phyloP scores from a whole-genome alignment of 1,140 invertebrate genomes.

The Drosophila parvula region DNA sequence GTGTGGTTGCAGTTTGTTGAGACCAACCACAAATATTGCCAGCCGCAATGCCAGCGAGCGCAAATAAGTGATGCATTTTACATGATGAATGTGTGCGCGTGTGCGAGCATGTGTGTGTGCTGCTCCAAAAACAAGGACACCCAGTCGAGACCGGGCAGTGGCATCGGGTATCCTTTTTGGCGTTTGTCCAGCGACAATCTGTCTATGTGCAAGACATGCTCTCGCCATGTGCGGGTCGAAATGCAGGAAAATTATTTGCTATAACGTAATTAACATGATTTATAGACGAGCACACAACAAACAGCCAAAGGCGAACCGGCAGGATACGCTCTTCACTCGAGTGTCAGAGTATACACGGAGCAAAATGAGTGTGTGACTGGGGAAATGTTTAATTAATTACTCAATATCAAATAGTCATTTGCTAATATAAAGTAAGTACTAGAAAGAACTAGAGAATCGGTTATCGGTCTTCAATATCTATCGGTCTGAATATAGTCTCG shows the following conservation, averaged over 20 bases:
- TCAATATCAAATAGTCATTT: too few species aligned
- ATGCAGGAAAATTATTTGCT: slow-evolving; percentile 79
- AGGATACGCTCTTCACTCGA: slow-evolving; percentile 25
- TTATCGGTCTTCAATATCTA: too few species aligned
- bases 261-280: slow-evolving; percentile 83
- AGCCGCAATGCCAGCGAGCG: slow-evolving; percentile 53
- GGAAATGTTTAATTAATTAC: too few species aligned
- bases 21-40: slow-evolving; percentile 62
- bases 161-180: slow-evolving; percentile 14
- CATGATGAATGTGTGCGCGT: slow-evolving; percentile 31
- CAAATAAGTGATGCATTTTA: slow-evolving; percentile 76
- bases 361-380: neutral
- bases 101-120: slow-evolving; percentile 10
- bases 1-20: slow-evolving; percentile 10
- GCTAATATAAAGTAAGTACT: too few species aligned
- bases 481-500: too few species aligned
- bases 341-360: neutral
- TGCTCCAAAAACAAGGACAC: slow-evolving; percentile 12
- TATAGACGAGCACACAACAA: slow-evolving; percentile 80
- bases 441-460: too few species aligned
- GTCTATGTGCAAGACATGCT: slow-evolving; percentile 46
- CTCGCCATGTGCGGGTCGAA: slow-evolving; percentile 37
- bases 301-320: slow-evolving; percentile 61
- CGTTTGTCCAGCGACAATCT: slow-evolving; percentile 32
- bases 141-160: neutral